Evolutionary conservation across 2,797 vertebrate species (phyloP), one percentile per base, ranked within the genome.

Genomic region (Lates japonicus): DNA sequence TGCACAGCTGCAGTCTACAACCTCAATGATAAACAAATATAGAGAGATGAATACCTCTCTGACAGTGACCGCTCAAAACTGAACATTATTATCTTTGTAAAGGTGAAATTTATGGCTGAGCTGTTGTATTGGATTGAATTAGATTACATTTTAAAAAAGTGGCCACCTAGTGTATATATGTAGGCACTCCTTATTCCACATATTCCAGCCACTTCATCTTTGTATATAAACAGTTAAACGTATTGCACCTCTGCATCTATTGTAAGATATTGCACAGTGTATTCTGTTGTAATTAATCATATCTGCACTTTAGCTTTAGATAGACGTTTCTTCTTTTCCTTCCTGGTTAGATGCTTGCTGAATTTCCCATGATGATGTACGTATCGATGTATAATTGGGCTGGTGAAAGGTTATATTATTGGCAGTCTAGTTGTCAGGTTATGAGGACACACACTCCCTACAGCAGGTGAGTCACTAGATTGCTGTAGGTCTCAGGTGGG

Each of bases 391-490:
- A 61, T 62, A 62, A 70, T 52, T 59, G 20, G 58, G 62, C 46
- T 22, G 20, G 22, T 70, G 48, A 75, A 54, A 31, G 22, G 73
- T 63, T 14, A 2, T 14, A 2, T 67, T 65, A 39, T 71, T 79
- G 41, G 51, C 51, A 8, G 54, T 63, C 17, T 62, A 54, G 31
- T 66, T 73, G 64, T 46, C 31, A 0, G 9, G 19, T 41, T 65
- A 52, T 70, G 41, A 85, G 35, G 48, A 29, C 57, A 39, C 16
- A 31, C 33, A 35, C 54, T 1, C 61, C 13, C 35, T 46, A 37
- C 25, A 61, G 63, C 67, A 70, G 59, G 62, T 78, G 71, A 74
- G 52, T 86, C 74, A 80, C 70, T 62, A 7, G 13, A 67, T 22
- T 11, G 35, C 51, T 70, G 67, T 49, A 54, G 52, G 70, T 71